Base-by-base conservation (phyloP, 2,113 vertebrate genomes). In the Enhydra lutris region DNA sequence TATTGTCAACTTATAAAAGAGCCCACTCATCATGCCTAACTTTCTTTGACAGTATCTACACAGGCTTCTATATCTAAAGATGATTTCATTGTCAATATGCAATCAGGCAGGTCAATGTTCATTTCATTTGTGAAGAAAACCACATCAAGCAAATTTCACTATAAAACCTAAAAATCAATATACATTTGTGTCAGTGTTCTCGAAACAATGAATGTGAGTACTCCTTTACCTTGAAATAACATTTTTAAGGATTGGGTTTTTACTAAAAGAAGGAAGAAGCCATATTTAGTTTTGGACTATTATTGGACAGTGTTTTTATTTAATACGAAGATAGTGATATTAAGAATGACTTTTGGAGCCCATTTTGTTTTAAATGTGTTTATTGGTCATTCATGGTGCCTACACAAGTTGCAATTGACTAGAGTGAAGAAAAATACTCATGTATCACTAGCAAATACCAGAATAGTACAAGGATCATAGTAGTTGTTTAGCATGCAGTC, bases 121-220 rank as follows among this genome's bases (percentile, higher is more conserved):
- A 98, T 97, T 97, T 98, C 92, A 78, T 98, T 98, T 98, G 95
- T 95, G 96, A 98, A 98, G 93, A 83, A 98, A 98, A 97, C 85
- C 89, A 29, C 94, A 93, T 96, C n/a, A 78, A 97, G 93, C 57
- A 98, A 98, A 98, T 97, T 97, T 97, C 94, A 95, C 90, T 97
- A 95, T 81, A 78, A 98, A 98, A 76, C 95, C 87, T 97, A 67
- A 85, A 98, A 97, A 98, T 97, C 98, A 96, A 98, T 98, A 94
- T 34, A 67, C 67, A 76, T 92, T 26, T 89, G 42, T 93, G 92
- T 79, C 7, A 4, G 82, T 97, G 67, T 90, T 97, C 91, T 92
- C 52, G 76, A 15, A 97, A 98, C 89, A 98, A 96, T 96, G 84
- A 97, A 83, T 96, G 76, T 47, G 86, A 94, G 61, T 76, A 39